Percentiles rank a stretch among this genome's conserved stretches.
phyloP scores from a whole-genome alignment of 2,888 invertebrate genomes.

The Orthonevra nobilis region DNA sequence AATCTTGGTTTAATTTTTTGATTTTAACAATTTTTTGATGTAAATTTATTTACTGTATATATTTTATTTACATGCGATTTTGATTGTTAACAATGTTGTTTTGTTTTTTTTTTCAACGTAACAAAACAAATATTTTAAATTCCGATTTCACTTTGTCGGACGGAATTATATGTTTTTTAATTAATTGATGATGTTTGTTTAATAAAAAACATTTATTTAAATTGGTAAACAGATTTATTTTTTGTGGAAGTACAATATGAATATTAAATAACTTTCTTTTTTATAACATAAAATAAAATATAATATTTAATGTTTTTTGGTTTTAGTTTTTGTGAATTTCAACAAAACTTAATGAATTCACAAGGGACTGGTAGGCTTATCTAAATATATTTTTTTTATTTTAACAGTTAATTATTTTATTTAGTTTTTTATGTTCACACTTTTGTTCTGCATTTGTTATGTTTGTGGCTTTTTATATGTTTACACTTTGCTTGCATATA shows the following conservation, averaged over 20 bases:
- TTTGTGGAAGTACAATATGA: no score
- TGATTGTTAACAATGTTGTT: conserved; percentile 22
- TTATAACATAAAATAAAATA: no score
- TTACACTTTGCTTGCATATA: conserved; percentile 25
- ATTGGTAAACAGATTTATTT: no score
- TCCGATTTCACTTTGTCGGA: conserved; percentile 61
- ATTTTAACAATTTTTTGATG: conserved; percentile 6
- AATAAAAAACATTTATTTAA: no score
- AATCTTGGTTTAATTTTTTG: conserved; percentile 3
- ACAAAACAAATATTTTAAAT: conserved; percentile 16
- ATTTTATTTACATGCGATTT: conserved; percentile 51
- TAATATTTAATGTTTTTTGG: no score
- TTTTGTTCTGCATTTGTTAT: neutral
- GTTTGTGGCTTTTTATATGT: conserved; percentile 28
- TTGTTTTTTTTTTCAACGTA: neutral
- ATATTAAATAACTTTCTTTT: no score
- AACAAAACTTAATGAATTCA: conserved; percentile 3
- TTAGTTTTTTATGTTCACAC: neutral
- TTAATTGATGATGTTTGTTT: conserved; percentile 43
- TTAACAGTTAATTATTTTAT: conserved; percentile 40
- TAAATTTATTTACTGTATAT: conserved; percentile 7
- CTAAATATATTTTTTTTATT: conserved; percentile 10
- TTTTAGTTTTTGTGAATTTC: neutral
- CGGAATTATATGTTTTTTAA: conserved; percentile 43
- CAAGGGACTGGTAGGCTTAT: conserved; percentile 16